Evolutionary conservation across 2,113 vertebrate genomes (phyloP).

Genomic region (Rafetus swinhoei): DNA sequence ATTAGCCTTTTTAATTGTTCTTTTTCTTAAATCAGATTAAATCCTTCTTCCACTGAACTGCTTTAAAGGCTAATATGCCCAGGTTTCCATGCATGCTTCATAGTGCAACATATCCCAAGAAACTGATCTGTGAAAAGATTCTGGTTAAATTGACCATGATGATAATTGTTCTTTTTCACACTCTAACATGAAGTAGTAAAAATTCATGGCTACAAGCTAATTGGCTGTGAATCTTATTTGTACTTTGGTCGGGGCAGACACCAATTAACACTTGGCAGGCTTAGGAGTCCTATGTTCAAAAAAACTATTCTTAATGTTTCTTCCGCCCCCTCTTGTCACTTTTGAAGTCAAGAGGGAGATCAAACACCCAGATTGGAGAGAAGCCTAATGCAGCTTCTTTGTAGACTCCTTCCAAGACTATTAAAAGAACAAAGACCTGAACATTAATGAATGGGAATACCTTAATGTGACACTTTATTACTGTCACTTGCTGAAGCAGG

Average conservation of each 20-base stretch:
- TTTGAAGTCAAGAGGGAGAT: conserved; percentile 75
- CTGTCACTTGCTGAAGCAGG: conserved; percentile 71
- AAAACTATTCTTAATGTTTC: conserved; percentile 66
- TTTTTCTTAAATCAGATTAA: conserved; percentile 7
- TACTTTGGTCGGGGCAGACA: conserved; percentile 69
- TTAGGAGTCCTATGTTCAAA: conserved; percentile 77
- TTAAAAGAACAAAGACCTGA: conserved; percentile 80
- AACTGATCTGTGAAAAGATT: conserved; percentile 38
- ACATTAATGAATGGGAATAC: conserved; percentile 77
- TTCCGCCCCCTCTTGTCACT: conserved; percentile 29
- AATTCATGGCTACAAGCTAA: conserved; percentile 73
- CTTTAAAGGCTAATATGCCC: not conserved
- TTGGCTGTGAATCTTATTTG: conserved; percentile 76
- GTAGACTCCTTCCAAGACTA: conserved; percentile 80
- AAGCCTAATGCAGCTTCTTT: conserved; percentile 78
- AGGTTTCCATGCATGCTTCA: not conserved
- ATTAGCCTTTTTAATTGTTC: not conserved
- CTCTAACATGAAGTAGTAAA: conserved; percentile 60
- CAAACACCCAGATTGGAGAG: conserved; percentile 75
- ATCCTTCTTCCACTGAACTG: not conserved
- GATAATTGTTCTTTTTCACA: conserved; percentile 58
- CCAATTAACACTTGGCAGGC: conserved; percentile 83
- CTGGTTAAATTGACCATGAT: conserved; percentile 37
- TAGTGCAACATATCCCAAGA: not conserved
- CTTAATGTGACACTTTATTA: conserved; percentile 75